Evolutionary conservation across 2,113 vertebrate species (phyloP), one percentile per base, ranked within the genome.

Genomic region (Capreolus pygargus): DNA sequence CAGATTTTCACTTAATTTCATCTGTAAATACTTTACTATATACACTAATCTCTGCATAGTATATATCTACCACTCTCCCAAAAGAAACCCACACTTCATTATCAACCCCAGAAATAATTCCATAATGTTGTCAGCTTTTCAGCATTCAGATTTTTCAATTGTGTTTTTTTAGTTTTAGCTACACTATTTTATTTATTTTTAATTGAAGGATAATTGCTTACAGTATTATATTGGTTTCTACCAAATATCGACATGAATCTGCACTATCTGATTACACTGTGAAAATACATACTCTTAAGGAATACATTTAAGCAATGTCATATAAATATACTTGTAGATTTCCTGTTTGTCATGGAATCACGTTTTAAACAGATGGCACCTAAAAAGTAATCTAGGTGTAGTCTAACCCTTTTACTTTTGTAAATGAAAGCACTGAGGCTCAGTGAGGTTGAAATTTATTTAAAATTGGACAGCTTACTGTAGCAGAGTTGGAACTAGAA

Each of bases 391-490:
- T 89, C n/a, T 33, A 58, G 28, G 7, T 92, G 0, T 95, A 83
- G 33, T 87, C 33, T 81, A 60, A 57, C 3, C 3, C 14, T 76
- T 96, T 92, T 95, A 54, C 12, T 93, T 74, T 95, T 94, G 57
- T 79, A 78, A 83, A 88, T 45, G 30, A 55, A 61, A 60, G 23
- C 91, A 86, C 17, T 93, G 60, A 95, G 81, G 47, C 36, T 93
- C 50, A 70, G 64, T 86, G 58, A 96, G 64, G 60, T 84, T 92
- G 39, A 94, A 21, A 39, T 94, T 91, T 95, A 17, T 95, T 97
- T 28, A 91, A 15, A 98, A 82, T 74, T 82, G 74, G 36, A 85
- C 57, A 79, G 23, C 39, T 88, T 4, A 30, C 52, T 94, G 52
- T 85, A 79, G 36, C 17, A 21, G 11, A 86, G 36, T 25, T 84